These are phyloP conservation scores for Equus przewalskii DNA, from an alignment of 2,113 vertebrate species.

Conservation along the genomic window DNA sequence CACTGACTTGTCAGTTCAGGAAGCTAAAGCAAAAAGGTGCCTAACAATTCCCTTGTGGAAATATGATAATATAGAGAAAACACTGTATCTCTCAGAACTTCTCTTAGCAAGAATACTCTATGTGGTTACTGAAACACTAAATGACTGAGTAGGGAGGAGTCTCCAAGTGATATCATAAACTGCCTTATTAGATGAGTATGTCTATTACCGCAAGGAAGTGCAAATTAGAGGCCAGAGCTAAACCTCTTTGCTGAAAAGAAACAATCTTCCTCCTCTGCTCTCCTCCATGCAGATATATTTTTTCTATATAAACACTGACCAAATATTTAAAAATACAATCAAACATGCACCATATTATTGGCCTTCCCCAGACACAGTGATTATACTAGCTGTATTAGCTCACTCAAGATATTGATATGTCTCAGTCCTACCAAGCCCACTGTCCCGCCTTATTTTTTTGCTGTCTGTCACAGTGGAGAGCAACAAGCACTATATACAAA, in stretches of 20 bases:
- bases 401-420: background rate
- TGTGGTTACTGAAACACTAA: background rate
- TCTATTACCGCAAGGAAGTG: background rate
- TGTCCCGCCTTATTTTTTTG: background rate
- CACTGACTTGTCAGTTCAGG: background rate
- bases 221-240: background rate
- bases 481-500: background rate
- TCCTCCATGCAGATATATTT: background rate
- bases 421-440: background rate
- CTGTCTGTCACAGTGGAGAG: background rate
- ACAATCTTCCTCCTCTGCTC: background rate
- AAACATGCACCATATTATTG: background rate
- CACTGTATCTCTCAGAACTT: background rate
- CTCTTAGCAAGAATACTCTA: background rate
- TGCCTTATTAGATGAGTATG: background rate
- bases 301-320: background rate
- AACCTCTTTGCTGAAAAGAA: background rate
- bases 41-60: background rate
- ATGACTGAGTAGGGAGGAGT: background rate
- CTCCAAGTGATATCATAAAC: background rate
- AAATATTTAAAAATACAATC: conserved; percentile 15
- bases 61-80: background rate
- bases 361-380: background rate
- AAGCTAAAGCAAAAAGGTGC: background rate
- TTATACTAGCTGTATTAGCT: background rate